Base-by-base conservation (phyloP, 1,140 invertebrate genomes). In the Musca vetustissima region DNA sequence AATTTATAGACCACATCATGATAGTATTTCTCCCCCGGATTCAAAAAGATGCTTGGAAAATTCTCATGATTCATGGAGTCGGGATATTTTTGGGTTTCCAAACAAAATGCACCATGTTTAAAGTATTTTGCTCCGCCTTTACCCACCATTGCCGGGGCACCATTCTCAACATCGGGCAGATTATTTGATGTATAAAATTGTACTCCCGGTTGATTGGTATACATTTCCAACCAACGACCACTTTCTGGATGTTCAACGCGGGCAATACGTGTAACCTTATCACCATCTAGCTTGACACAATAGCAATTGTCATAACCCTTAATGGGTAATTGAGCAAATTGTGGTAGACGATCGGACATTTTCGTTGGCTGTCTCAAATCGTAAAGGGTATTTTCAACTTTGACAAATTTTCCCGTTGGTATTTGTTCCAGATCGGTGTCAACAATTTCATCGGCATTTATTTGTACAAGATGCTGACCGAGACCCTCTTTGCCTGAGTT, bases 51-150 rank as follows among this genome's bases (percentile, higher is more conserved):
- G 28, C 87, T 86, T 0, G 93, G 93, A 79, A 95, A 95, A 68
- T 90, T 88, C 80, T 91, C 87, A 81, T 95, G 87, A 85, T 98
- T 94, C 1, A 96, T 83, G 13, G 95, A 92, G 84, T 98, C 92
- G 0, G 96, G 96, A 85, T 91, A 98, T 75, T 92, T 93, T 83
- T 98, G 95, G 0, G 96, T 94, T 83, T 98, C 95, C 43, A 98
- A 84, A 77, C 93, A 96, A 71, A 98, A 91, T 1, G 90, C 93
- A 1, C 89, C 91, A 73, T 96, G 93, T 71, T 89, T 89, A 14
- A 86, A 86, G 77, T 97, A 97, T 0, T 80, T 75, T 0, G 83
- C 84, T 13, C 88, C 89, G 1, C 83, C 81, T 84, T 96, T 96
- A 4, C 94, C 95, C 13, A 78, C 32, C 2, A 91, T 78, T 3